These are phyloP conservation scores for Helobdella robusta DNA, from an alignment of 2,888 invertebrate genomes.

Conservation along the genomic window DNA sequence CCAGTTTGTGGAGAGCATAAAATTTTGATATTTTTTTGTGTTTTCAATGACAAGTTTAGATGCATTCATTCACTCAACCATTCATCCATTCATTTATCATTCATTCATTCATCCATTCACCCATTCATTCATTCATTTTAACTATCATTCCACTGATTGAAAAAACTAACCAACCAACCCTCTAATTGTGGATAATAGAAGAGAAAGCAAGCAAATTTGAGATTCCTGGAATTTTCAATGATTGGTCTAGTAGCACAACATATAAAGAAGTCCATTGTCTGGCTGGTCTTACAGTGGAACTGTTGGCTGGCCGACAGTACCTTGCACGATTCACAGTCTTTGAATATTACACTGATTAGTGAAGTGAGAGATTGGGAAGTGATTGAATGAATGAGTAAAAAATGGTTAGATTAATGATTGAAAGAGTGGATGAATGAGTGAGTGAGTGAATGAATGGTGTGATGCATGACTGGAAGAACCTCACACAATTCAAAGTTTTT, in stretches of 20 bases:
- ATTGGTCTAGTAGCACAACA: constrained; percentile 56
- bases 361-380: not conserved
- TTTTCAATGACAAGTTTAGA: too few relatives aligned
- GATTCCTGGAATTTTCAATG: constrained; percentile 55
- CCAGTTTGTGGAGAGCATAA: too few relatives aligned
- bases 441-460: not conserved
- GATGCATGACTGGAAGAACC: constrained; percentile 4
- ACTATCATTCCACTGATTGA: too few relatives aligned
- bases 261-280: constrained; percentile 52
- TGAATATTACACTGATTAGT: constrained; percentile 53
- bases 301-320: constrained; percentile 56
- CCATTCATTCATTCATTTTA: too few relatives aligned
- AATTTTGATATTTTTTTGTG: too few relatives aligned
- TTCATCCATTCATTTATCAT: too few relatives aligned
- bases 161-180: constrained; percentile 49
- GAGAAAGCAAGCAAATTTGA: constrained; percentile 54
- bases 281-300: constrained; percentile 56
- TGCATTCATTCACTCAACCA: too few relatives aligned
- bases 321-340: constrained; percentile 54
- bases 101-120: too few relatives aligned
- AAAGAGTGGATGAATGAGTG: not conserved
- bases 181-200: constrained; percentile 52
- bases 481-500: too few relatives aligned
- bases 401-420: constrained; percentile 1
- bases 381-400: not conserved